Conservation (phyloP, 2,888 invertebrate species). For the Ophonus ardosiacus region DNA sequence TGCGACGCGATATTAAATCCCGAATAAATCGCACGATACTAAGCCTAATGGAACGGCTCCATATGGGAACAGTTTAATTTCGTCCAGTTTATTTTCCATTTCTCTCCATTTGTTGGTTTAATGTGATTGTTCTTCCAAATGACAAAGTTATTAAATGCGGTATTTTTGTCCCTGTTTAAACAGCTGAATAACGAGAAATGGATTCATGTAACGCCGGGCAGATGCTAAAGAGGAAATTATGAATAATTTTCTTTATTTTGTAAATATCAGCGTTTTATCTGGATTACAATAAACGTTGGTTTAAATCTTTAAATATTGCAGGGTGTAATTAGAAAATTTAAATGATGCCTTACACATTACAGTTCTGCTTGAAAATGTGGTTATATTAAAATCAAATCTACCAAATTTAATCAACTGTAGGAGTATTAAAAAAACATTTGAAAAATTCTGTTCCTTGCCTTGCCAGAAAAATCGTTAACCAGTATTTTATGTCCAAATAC, state of each 20-base stretch:
- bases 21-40: conserved; percentile 22
- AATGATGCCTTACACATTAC: too few species aligned
- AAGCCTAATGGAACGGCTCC: neutral
- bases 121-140: conserved; percentile 21
- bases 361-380: too few species aligned
- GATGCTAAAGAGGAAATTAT: neutral
- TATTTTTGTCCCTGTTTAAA: neutral
- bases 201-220: neutral
- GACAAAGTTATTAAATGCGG: conserved; percentile 10
- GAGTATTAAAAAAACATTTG: too few species aligned
- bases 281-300: too few species aligned
- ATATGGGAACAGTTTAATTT: conserved; percentile 7
- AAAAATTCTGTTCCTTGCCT: too few species aligned
- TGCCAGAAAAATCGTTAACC: too few species aligned
- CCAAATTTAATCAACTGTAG: too few species aligned
- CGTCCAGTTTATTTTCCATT: conserved; percentile 10
- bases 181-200: neutral
- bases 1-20: conserved; percentile 31
- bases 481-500: too few species aligned
- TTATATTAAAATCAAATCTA: too few species aligned
- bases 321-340: too few species aligned
- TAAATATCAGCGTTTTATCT: neutral
- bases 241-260: neutral
- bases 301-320: too few species aligned
- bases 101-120: conserved; percentile 3